These are phyloP conservation scores for Pipistrellus pygmaeus DNA, from an alignment of 2,797 vertebrate species.

Conservation along the genomic window DNA sequence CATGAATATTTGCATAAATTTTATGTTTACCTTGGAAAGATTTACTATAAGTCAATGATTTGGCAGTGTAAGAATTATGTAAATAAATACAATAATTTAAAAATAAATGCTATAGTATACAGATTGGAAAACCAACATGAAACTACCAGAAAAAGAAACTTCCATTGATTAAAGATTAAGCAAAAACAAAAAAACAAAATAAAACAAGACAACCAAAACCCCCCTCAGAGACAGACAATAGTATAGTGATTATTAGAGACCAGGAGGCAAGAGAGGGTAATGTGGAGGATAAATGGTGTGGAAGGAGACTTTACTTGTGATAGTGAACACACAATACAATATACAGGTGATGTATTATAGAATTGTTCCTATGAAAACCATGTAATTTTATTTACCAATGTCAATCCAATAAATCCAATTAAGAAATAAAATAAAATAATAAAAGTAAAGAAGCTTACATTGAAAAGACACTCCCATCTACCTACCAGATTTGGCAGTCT, in stretches of 20 bases:
- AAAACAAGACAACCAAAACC: not conserved
- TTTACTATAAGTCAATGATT: not conserved
- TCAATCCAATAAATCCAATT: not conserved
- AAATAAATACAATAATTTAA: slow-evolving; percentile 22
- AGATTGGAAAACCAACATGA: slow-evolving; percentile 13
- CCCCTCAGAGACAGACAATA: not conserved
- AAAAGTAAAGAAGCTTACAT: not conserved
- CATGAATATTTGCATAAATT: slow-evolving; percentile 28
- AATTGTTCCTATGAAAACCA: not conserved
- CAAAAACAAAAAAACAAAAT: not conserved
- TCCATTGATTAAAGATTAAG: not conserved
- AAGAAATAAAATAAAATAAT: not conserved
- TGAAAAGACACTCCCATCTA: not conserved
- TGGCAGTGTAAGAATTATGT: not conserved
- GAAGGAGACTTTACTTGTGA: not conserved
- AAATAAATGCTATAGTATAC: not conserved
- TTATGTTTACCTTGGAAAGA: not conserved
- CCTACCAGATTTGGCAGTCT: slow-evolving; percentile 77
- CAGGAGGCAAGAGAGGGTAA: not conserved
- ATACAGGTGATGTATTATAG: not conserved
- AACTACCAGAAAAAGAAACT: not conserved
- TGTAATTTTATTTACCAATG: not conserved
- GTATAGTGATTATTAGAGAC: not conserved
- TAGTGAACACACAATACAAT: not conserved
- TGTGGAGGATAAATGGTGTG: not conserved